Conservation (phyloP, 2,113 vertebrate genomes). For the Megaceryle maxima region DNA sequence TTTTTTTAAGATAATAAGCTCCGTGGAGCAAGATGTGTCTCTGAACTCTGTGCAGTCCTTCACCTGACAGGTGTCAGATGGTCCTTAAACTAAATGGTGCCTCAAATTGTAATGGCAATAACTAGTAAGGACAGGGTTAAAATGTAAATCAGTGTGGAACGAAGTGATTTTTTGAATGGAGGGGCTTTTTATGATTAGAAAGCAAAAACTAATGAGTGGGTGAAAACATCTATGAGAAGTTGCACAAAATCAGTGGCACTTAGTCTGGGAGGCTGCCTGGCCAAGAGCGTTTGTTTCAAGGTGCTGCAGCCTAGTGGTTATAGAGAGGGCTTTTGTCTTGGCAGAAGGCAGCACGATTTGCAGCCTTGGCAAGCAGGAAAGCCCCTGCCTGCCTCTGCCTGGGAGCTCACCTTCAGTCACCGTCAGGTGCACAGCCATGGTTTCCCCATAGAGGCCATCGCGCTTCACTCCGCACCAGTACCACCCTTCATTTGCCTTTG, state of each 20-base stretch:
- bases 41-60: background rate
- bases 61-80: background rate
- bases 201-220: rapidly evolving
- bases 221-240: rapidly evolving
- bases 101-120: background rate
- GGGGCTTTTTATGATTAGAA: rapidly evolving
- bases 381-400: too few relatives aligned
- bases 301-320: conserved; percentile 38
- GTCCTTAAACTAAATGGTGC: background rate
- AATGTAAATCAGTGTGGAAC: rapidly evolving
- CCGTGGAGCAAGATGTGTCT: background rate
- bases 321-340: background rate
- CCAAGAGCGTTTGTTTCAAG: background rate
- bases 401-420: conserved; percentile 10
- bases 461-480: conserved; percentile 79
- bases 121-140: background rate
- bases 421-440: conserved; percentile 25
- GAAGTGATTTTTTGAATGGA: rapidly evolving
- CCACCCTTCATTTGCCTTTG: conserved; percentile 53
- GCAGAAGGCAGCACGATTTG: rapidly evolving
- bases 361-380: background rate
- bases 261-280: background rate
- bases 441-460: background rate
- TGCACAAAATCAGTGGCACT: rapidly evolving
- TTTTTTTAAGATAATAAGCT: background rate